Evolutionary conservation across 2,888 invertebrate genomes (phyloP), one percentile per base, ranked within the genome.

Genomic region (Meteorus cinctellus): DNA sequence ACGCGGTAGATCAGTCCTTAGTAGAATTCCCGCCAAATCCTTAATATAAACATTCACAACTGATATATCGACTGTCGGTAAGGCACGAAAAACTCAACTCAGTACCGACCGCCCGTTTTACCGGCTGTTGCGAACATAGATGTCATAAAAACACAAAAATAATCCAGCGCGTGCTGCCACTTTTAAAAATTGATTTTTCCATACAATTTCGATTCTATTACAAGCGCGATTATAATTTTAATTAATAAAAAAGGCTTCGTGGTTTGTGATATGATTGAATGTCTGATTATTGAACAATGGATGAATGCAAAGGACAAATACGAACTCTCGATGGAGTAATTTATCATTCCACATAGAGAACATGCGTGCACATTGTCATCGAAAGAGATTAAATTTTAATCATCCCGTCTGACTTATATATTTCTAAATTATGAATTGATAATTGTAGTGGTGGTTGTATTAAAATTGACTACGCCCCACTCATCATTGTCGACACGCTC

Each of bases 401-500:
- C 48, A 48, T 19, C 55, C 8, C 10, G 55, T 8, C 41, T n/a
- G 24, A 19, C 4, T 1, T 24, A 19, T 19, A 19, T 10, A 55
- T 19, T 19, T 55, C 19, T 55, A 55, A 55, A 55, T 55, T 55
- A 8, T 19, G n/a, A 24, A 19, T 55, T n/a, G 48, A 45, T 55
- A 19, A 55, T 55, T 55, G 10, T 24, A 19, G 55, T 55, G 55
- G 55, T 19, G 55, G 19, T 41, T 55, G 55, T n/a, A 55, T 55
- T 55, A 24, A 55, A 19, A 1, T 8, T 55, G 55, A 83, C 81
- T 81, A 84, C 78, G 82, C 81, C 83, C 82, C 81, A 84, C 83
- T 80, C 82, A 82, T 84, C 81, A 84, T 83, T 85, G 65, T 76
- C 70, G 77, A 59, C 76, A 80, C 70, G 77, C 70, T 51, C 77